These are phyloP conservation scores for Colaptes auratus DNA, from an alignment of 2,113 vertebrate species.

Conservation along the genomic window DNA sequence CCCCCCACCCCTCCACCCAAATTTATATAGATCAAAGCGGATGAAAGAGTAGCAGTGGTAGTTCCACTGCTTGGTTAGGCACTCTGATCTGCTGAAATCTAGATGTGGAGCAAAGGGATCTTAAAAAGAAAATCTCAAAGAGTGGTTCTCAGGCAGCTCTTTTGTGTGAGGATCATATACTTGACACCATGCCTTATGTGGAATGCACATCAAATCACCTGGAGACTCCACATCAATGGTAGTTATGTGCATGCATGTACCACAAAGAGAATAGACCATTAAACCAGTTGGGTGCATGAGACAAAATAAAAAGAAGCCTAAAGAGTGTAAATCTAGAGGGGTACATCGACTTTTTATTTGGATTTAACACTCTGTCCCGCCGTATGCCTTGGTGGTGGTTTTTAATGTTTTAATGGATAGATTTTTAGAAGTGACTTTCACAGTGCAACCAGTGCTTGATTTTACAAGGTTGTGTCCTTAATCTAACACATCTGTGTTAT, in stretches of 20 bases:
- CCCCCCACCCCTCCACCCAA: background rate
- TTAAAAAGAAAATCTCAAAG: background rate
- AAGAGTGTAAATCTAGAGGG: constrained; percentile 19
- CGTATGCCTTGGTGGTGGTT: background rate
- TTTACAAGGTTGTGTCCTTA: constrained; percentile 40
- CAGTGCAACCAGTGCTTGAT: background rate
- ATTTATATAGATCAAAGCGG: constrained; percentile 6
- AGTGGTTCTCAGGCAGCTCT: constrained; percentile 46
- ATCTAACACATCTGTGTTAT: constrained; percentile 63
- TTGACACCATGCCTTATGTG: constrained; percentile 70
- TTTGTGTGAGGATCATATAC: constrained; percentile 54
- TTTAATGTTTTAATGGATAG: background rate
- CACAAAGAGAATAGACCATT: constrained; percentile 55
- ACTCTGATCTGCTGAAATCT: constrained; percentile 49
- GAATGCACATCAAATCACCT: constrained; percentile 74
- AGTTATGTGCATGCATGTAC: constrained; percentile 63
- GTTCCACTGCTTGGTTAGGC: constrained; percentile 42
- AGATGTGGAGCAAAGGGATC: constrained; percentile 36
- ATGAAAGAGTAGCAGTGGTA: constrained; percentile 21
- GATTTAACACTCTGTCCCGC: background rate
- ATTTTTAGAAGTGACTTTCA: background rate
- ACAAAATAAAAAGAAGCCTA: background rate
- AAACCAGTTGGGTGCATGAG: constrained; percentile 31
- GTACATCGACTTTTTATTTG: background rate
- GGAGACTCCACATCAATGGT: constrained; percentile 62